Conservation (phyloP, 1,140 invertebrate genomes). For the Hycleus cichorii region DNA sequence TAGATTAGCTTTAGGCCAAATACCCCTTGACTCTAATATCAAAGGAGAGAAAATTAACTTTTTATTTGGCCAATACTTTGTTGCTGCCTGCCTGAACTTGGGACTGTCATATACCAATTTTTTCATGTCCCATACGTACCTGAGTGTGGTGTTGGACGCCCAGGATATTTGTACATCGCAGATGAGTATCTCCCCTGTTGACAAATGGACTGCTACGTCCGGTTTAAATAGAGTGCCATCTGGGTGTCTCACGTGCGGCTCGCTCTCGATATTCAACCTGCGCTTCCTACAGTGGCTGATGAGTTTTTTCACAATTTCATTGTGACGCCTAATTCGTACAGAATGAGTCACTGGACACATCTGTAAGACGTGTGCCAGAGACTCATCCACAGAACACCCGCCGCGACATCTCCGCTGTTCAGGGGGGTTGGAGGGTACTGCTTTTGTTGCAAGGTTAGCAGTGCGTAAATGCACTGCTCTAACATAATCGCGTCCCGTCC, state of each 20-base stretch:
- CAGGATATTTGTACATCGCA: constrained; percentile 10
- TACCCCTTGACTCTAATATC: constrained; percentile 6
- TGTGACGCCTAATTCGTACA: constrained; percentile 9
- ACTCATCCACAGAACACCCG: constrained; percentile 8
- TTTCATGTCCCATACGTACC: background rate
- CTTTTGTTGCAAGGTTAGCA: constrained; percentile 16
- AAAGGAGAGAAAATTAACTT: background rate
- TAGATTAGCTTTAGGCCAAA: constrained; percentile 1
- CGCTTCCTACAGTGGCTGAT: background rate
- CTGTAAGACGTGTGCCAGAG: constrained; percentile 14
- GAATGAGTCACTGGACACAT: background rate
- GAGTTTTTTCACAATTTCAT: constrained; percentile 5
- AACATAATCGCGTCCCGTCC: constrained; percentile 16
- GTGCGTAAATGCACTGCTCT: constrained; percentile 19
- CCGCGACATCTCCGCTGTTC: background rate
- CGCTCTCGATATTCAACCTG: background rate
- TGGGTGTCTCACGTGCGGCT: background rate
- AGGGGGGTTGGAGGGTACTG: constrained; percentile 7
- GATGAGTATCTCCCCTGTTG: background rate
- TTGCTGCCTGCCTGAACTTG: background rate
- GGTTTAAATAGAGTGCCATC: constrained; percentile 5
- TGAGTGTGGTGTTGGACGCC: too few relatives aligned
- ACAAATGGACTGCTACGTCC: constrained; percentile 5
- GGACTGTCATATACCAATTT: background rate
- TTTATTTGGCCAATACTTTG: background rate